Conservation (phyloP, 2,888 invertebrate species). For the Lycaena phlaeas region DNA sequence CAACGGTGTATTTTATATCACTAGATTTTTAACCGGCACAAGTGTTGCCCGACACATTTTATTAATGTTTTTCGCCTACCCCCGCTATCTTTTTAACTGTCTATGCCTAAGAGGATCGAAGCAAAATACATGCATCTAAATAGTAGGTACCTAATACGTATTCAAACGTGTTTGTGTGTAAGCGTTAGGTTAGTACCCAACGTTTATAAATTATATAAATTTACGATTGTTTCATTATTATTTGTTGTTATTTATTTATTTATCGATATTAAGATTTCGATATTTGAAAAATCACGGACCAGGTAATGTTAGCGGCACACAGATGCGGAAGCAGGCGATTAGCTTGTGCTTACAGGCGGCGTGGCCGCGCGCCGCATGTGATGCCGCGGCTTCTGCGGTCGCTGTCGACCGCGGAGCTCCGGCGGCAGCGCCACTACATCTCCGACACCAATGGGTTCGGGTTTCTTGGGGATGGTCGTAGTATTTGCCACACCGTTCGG, state of each 20-base stretch:
- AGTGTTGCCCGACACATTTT: neutral
- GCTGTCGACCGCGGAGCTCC: conserved; percentile 57
- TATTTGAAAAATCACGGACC: conserved; percentile 54
- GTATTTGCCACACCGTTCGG: conserved; percentile 36
- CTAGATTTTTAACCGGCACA: neutral
- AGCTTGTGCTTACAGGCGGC: conserved; percentile 72
- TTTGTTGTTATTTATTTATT: conserved; percentile 8
- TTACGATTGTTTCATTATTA: neutral
- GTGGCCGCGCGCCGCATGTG: conserved; percentile 68
- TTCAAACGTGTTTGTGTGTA: neutral
- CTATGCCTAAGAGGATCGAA: neutral
- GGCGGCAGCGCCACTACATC: conserved; percentile 58
- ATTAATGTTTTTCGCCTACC: conserved; percentile 10
- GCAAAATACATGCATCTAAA: conserved; percentile 17
- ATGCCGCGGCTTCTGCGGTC: conserved; percentile 54
- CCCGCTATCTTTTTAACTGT: conserved; percentile 1
- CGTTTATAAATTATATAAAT: too few species aligned
- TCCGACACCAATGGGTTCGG: conserved; percentile 49
- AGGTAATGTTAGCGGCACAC: conserved; percentile 66
- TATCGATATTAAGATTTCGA: conserved; percentile 19
- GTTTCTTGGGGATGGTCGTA: conserved; percentile 30
- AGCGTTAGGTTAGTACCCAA: too few species aligned
- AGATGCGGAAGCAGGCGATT: conserved; percentile 52
- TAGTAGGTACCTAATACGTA: conserved; percentile 1
- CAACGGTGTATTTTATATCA: neutral